Evolutionary conservation across 2,888 invertebrate genomes (phyloP), one percentile per base, ranked within the genome.

Genomic region (Plebejus anna): DNA sequence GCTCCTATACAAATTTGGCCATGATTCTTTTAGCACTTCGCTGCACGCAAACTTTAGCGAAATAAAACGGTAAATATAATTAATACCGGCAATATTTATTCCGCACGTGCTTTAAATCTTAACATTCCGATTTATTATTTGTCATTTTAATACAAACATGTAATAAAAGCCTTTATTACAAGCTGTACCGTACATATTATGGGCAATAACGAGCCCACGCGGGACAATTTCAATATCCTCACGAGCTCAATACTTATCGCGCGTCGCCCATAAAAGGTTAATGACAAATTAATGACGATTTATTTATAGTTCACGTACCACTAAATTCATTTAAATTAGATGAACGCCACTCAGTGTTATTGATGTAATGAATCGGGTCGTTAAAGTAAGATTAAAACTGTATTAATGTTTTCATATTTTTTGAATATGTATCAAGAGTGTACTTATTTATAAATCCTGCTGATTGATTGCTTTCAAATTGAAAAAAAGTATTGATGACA

Each of bases 151-250:
- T 55, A 32, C 73, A 73, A 73, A 51, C 55, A 73, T 55, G 73
- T 73, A 73, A 73, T 73, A 55, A 73, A 73, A 73, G 28, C 73
- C 32, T 73, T 55, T 73, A 73, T 73, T 73, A 55, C 73, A 73
- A 72, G 72, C 72, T 72, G 28, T 71, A 75, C 59, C 76, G 66
- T 78, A 75, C 75, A 73, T 75, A 66, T 77, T 78, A 77, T 77
- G 75, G 77, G 55, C 78, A 75, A 57, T 76, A 78, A 78, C 75
- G 78, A 77, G 70, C 75, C 57, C 75, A 42, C 78, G 73, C 22
- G 66, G 75, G 66, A 72, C 76, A 70, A 75, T 75, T 76, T 77
- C 78, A 78, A 78, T 76, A 78, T 78, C 61, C 72, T 76, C 73
- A 51, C 73, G 73, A 28, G 28, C 32, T 73, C 51, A 73, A 73